A percentile compares a stretch with the other conserved stretches of the same genome.
phyloP scores from a whole-genome alignment of 2,113 vertebrate genomes.

The Rhea pennata region DNA sequence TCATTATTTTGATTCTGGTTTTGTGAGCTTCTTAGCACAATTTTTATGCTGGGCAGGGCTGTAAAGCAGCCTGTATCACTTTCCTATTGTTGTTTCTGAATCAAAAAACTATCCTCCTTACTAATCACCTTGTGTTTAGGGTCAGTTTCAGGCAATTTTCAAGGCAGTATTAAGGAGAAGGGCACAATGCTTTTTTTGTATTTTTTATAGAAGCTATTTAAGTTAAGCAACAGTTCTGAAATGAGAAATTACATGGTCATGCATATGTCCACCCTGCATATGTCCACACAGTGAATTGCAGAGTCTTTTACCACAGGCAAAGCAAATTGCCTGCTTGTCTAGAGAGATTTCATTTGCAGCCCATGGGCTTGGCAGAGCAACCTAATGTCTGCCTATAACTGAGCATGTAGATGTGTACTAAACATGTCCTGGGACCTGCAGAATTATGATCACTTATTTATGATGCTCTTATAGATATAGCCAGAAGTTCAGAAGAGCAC shows the following conservation, averaged over 20 bases:
- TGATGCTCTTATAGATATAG: background rate
- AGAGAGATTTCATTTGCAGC: constrained; percentile 52
- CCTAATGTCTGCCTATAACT: background rate
- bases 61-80: background rate
- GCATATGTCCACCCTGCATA: constrained; percentile 11
- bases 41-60: background rate
- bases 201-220: background rate
- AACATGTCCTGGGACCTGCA: background rate
- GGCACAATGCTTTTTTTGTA: background rate
- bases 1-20: background rate
- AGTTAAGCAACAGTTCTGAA: constrained; percentile 5
- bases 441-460: background rate
- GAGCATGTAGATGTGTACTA: background rate
- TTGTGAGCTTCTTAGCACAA: background rate
- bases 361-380: constrained; percentile 17
- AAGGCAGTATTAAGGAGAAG: background rate
- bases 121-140: background rate
- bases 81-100: background rate
- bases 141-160: background rate
- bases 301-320: constrained; percentile 47
- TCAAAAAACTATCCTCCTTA: background rate
- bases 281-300: background rate
- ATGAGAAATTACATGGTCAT: constrained; percentile 29
- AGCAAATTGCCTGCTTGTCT: constrained; percentile 54
- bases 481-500: background rate